Percentiles rank a stretch among this genome's conserved stretches.
phyloP scores from a whole-genome alignment of 1,140 invertebrate genomes.

The Branchinecta lindahli region DNA sequence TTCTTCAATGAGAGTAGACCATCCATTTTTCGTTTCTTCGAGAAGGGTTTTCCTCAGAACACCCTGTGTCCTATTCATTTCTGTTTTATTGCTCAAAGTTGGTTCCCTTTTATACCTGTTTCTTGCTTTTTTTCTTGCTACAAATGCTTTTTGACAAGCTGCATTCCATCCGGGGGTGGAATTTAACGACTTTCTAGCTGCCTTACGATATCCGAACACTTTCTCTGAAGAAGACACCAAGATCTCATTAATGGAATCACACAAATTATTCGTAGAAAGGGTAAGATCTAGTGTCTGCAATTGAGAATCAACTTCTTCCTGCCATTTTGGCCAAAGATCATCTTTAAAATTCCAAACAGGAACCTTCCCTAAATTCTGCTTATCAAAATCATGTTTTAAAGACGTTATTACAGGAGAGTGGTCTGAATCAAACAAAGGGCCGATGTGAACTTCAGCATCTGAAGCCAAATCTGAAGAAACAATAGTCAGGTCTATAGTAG shows the following conservation, averaged over 20 bases:
- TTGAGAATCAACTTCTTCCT: neutral
- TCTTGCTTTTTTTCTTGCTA: neutral
- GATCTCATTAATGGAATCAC: neutral
- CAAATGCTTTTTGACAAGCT: conserved; percentile 1
- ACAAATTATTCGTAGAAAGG: neutral
- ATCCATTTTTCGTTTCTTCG: conserved; percentile 1
- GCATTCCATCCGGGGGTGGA: neutral
- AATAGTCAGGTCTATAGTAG: conserved; percentile 1
- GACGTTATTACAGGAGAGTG: neutral
- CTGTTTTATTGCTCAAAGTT: neutral
- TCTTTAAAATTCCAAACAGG: neutral
- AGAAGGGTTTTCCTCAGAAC: neutral
- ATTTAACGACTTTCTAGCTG: neutral
- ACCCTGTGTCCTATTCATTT: neutral
- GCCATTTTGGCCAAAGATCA: neutral
- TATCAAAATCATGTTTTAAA: neutral
- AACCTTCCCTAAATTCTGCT: neutral
- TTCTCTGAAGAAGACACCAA: neutral
- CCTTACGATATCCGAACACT: neutral
- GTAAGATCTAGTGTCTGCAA: neutral
- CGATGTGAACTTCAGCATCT: neutral
- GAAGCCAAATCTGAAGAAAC: neutral
- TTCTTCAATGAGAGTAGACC: neutral
- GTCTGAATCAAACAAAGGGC: neutral
- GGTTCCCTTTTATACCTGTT: conserved; percentile 1